Evolutionary conservation across 2,797 vertebrate genomes (phyloP), one percentile per base, ranked within the genome.

Genomic region (Darevskia mixta): DNA sequence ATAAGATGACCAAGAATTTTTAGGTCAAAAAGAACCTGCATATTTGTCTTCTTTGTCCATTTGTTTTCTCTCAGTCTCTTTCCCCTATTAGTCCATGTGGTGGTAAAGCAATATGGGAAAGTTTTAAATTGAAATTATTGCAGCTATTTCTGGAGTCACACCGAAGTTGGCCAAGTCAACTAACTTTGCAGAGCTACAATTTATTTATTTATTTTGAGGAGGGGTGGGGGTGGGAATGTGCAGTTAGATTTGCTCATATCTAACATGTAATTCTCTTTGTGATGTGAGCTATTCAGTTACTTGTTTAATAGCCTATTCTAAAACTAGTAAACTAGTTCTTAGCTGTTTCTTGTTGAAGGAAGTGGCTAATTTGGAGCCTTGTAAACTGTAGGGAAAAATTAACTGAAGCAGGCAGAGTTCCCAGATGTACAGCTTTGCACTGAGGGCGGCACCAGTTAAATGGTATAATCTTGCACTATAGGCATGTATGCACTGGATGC

Each of bases 261-360:
- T 85, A 80, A 85, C 69, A 43, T 71, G 58, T 71, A 83, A 41
- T 78, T 27, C 38, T 69, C 81, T 61, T 67, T 13, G 23, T 79
- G 73, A 79, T 45, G n/a, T 61, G 77, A 89, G 18, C 76, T 15
- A 18, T 75, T 89, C 71, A 81, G 38, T 43, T 71, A 71, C 25
- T 75, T 71, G 45, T 13, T 81, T 80, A 80, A 75, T 55, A 73
- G 41, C 25, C 27, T 88, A 64, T 45, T 29, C 25, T 55, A n/a
- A 79, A 76, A 75, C 55, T 66, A 83, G 71, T 88, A 80, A 79
- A 89, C 78, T n/a, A 75, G 6, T 81, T 66, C 69, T 13, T 45
- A 82, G 79, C 5, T 43, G 38, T 55, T 73, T 80, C 58, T 80
- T 87, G 25, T 13, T 83, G 73, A 79, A 67, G 25, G 18, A 83